phyloP scores from a whole-genome alignment of 1,140 invertebrate genomes.

The Achroia grisella region DNA sequence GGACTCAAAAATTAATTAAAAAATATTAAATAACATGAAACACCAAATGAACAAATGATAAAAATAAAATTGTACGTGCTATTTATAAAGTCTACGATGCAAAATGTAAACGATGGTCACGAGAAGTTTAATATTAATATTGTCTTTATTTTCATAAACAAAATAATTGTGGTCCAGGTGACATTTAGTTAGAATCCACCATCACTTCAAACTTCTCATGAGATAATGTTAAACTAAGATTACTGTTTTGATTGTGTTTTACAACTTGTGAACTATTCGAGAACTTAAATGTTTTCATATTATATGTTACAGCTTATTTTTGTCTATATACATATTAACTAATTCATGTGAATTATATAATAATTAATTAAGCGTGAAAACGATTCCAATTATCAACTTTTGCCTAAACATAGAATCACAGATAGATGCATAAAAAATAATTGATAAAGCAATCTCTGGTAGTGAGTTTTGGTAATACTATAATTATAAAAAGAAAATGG shows the following conservation, averaged over 20 bases:
- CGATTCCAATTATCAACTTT: constrained; percentile 60
- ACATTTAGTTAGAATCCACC: too few relatives aligned
- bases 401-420: constrained; percentile 67
- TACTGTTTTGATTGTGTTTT: too few relatives aligned
- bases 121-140: constrained; percentile 11
- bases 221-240: too few relatives aligned
- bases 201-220: too few relatives aligned
- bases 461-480: constrained; percentile 7
- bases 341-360: constrained; percentile 27
- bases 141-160: too few relatives aligned
- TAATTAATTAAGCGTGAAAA: constrained; percentile 34
- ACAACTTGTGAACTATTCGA: neutral
- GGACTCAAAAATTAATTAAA: constrained; percentile 55
- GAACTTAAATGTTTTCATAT: constrained; percentile 28
- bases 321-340: constrained; percentile 46
- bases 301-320: constrained; percentile 22
- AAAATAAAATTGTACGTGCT: constrained; percentile 23
- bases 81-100: neutral
- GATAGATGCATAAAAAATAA: constrained; percentile 53
- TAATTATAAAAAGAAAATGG: too few relatives aligned
- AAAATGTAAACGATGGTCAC: neutral
- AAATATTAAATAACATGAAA: constrained; percentile 36
- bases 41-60: constrained; percentile 40
- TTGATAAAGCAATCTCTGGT: neutral
- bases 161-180: too few relatives aligned